phyloP scores from a whole-genome alignment of 2,113 vertebrate genomes.

The Jacana jacana region DNA sequence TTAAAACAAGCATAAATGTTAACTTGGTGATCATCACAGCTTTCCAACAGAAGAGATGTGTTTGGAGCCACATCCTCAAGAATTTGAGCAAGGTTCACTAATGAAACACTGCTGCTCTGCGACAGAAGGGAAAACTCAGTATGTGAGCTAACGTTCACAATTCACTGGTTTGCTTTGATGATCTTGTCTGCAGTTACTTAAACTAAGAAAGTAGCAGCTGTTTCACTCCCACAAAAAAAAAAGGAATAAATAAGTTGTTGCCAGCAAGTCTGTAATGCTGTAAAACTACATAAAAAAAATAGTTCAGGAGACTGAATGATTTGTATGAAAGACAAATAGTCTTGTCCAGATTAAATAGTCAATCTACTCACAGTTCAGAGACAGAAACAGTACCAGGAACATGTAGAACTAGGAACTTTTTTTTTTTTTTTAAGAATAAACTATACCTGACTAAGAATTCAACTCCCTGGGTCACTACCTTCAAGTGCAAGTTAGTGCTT shows the following conservation, averaged over 20 bases:
- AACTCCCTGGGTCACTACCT: background rate
- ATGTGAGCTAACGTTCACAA: background rate
- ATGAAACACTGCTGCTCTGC: background rate
- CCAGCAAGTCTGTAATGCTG: background rate
- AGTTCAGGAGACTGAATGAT: background rate
- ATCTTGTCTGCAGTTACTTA: background rate
- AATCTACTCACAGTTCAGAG: background rate
- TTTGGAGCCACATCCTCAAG: background rate
- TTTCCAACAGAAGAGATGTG: background rate
- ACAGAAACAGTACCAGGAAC: background rate
- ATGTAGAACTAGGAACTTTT: background rate
- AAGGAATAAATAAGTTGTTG: too few relatives aligned
- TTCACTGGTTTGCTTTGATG: background rate
- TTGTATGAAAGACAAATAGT: background rate
- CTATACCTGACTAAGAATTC: background rate
- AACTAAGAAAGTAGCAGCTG: background rate
- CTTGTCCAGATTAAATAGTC: background rate
- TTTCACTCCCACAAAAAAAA: background rate
- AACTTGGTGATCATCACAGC: background rate
- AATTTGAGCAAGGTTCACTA: background rate
- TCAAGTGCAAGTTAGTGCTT: background rate
- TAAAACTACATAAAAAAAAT: background rate
- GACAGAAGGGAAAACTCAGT: background rate
- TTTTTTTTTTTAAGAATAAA: background rate
- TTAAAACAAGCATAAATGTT: background rate